Percentiles rank a stretch among this genome's conserved stretches.
Conservation (phyloP, 2,888 invertebrate genomes). For the Drosophila demipolita region DNA sequence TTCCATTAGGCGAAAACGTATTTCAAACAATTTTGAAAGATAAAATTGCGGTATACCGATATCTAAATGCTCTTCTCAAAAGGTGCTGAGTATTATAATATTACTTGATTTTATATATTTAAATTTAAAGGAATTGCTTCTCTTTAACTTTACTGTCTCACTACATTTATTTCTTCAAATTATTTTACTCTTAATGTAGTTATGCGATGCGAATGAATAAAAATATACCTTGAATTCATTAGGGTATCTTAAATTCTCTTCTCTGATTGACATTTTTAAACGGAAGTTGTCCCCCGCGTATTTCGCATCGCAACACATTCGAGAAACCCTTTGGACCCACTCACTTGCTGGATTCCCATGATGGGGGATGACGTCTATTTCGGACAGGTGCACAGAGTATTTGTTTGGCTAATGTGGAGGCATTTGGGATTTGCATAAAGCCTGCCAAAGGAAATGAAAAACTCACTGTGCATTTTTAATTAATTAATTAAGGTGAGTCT, state of each 20-base stretch:
- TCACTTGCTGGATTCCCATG: slow-evolving; percentile 20
- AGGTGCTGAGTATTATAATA: background rate
- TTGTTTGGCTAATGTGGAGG: slow-evolving; percentile 30
- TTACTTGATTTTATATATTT: background rate
- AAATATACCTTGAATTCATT: background rate
- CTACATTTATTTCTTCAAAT: background rate
- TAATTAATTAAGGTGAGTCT: slow-evolving; percentile 75
- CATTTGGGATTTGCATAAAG: slow-evolving; percentile 68
- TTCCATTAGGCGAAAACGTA: slow-evolving; percentile 63
- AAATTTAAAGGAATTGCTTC: background rate
- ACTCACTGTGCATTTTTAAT: slow-evolving; percentile 73
- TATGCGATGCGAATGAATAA: background rate
- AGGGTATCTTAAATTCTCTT: slow-evolving; percentile 22
- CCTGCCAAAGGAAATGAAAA: slow-evolving; percentile 38
- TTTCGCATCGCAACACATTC: slow-evolving; percentile 18
- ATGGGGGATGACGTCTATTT: slow-evolving; percentile 43
- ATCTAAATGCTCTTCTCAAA: slow-evolving; percentile 20
- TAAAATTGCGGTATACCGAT: background rate
- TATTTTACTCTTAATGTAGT: background rate
- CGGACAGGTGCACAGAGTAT: slow-evolving; percentile 33
- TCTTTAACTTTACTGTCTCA: background rate
- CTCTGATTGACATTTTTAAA: slow-evolving; percentile 47
- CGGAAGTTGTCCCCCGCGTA: slow-evolving; percentile 26
- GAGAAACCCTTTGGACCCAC: slow-evolving; percentile 34
- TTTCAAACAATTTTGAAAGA: slow-evolving; percentile 9